A percentile compares a stretch with the other conserved stretches of the same genome.
Evolutionary conservation across 2,888 invertebrate genomes (phyloP).

Genomic region (Ganaspis brasiliensis): DNA sequence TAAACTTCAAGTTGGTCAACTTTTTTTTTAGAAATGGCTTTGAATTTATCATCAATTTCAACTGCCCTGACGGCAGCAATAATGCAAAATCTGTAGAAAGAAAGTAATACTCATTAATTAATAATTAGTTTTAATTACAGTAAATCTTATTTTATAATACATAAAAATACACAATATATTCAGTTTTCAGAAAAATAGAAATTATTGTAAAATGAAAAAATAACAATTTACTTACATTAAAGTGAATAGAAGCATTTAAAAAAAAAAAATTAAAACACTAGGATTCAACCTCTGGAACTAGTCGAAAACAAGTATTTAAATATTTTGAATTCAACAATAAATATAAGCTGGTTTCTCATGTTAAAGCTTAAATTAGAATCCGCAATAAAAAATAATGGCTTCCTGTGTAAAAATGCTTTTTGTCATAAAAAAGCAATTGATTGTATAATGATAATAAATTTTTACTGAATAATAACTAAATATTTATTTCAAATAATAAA

Average conservation of each 20-base stretch:
- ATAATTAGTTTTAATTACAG: neutral
- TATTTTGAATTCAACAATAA: neutral
- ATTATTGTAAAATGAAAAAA: no score
- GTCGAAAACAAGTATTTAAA: neutral
- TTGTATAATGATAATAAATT: no score
- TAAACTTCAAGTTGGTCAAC: neutral
- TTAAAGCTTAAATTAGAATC: neutral
- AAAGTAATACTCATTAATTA: no score
- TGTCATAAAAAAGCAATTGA: neutral
- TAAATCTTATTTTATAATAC: neutral
- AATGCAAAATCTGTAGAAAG: neutral
- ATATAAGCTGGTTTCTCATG: neutral
- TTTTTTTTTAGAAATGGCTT: neutral
- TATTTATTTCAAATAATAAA: no score
- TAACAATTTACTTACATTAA: no score
- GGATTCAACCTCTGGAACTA: neutral
- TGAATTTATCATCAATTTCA: neutral
- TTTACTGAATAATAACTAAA: neutral
- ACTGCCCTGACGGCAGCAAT: neutral
- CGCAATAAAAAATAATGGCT: constrained; percentile 5
- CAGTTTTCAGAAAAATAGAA: no score
- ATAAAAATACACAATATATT: neutral
- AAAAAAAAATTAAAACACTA: neutral
- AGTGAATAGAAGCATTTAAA: neutral
- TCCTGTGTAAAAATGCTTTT: neutral